phyloP scores from a whole-genome alignment of 2,888 invertebrate genomes.

The Hipparchia semele region DNA sequence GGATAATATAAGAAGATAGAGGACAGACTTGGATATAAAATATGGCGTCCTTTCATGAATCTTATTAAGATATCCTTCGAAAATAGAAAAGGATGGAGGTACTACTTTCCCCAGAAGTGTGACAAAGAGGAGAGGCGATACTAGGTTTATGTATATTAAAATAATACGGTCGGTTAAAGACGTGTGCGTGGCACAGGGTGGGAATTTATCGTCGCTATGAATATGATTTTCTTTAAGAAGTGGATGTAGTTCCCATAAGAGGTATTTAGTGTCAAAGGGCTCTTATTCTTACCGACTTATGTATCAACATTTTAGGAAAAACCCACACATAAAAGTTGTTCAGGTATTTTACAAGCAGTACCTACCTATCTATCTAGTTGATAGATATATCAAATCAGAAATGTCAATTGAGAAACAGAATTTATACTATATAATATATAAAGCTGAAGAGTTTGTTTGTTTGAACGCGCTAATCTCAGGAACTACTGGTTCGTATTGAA shows the following conservation, averaged over 20 bases:
- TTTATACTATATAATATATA: too few species aligned
- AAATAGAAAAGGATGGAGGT: conserved; percentile 73
- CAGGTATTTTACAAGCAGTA: neutral
- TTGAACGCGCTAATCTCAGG: too few species aligned
- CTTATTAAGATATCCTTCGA: conserved; percentile 90
- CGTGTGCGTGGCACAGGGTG: conserved; percentile 62
- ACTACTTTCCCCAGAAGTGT: conserved; percentile 41
- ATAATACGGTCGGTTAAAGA: conserved; percentile 80
- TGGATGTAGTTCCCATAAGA: conserved; percentile 69
- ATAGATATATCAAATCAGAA: too few species aligned
- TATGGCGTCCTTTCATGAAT: conserved; percentile 93
- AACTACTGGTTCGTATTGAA: too few species aligned
- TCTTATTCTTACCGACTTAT: conserved; percentile 45
- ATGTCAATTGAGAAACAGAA: too few species aligned
- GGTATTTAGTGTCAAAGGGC: conserved; percentile 63
- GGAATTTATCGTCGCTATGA: conserved; percentile 80
- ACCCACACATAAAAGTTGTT: neutral
- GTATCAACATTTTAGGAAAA: conserved; percentile 32
- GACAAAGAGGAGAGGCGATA: conserved; percentile 52
- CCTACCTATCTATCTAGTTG: neutral
- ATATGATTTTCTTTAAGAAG: conserved; percentile 80
- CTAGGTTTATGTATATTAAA: conserved; percentile 80
- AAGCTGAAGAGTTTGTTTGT: too few species aligned
- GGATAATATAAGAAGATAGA: conserved; percentile 84
- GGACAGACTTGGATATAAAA: conserved; percentile 88